A percentile compares a stretch with the other conserved stretches of the same genome.
Conservation (phyloP, 2,113 vertebrate genomes). For the Passerina amoena region DNA sequence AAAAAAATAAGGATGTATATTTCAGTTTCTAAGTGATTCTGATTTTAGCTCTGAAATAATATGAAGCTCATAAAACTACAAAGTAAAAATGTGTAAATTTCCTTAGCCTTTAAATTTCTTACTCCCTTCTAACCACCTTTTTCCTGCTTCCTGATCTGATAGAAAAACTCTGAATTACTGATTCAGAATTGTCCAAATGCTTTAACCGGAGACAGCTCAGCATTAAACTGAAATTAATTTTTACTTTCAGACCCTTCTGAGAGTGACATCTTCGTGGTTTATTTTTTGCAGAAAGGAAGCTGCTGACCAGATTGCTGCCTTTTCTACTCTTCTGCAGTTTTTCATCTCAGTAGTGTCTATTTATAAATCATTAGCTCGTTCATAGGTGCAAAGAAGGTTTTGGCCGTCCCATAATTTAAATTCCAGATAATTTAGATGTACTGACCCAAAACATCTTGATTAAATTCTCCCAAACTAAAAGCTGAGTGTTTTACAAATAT, state of each 20-base stretch:
- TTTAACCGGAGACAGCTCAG: background rate
- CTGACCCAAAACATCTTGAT: background rate
- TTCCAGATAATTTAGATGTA: background rate
- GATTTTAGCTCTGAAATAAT: background rate
- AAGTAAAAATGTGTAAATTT: background rate
- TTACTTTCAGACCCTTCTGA: background rate
- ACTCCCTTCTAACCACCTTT: background rate
- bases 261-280: background rate
- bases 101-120: background rate
- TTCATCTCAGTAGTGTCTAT: background rate
- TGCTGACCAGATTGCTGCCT: background rate
- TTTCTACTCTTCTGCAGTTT: background rate
- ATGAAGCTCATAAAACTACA: background rate
- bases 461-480: background rate
- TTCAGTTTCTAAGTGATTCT: background rate
- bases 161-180: background rate
- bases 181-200: background rate
- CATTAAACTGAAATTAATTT: background rate
- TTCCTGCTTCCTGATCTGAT: background rate
- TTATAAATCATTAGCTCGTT: background rate
- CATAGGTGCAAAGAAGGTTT: background rate
- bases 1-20: background rate
- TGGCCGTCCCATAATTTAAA: background rate
- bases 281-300: background rate
- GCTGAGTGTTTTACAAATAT: background rate